Evolutionary conservation across 2,797 vertebrate genomes (phyloP).

Genomic region (Bovichtus variegatus): DNA sequence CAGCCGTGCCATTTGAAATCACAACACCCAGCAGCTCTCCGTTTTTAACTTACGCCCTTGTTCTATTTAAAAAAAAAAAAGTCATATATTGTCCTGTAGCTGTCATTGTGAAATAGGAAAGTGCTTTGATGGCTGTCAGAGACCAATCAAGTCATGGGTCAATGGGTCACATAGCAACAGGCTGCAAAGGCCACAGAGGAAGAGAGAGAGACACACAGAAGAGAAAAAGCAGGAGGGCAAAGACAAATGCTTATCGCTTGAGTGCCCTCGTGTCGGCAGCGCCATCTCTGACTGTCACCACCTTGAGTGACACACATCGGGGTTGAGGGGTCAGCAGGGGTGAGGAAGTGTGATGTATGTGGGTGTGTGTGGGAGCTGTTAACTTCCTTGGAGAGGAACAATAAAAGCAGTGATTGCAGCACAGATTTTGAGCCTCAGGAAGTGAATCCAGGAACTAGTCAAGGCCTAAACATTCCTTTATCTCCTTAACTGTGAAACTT

Average conservation of each 20-base stretch:
- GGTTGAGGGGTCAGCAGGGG: constrained; percentile 62
- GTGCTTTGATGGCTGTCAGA: constrained; percentile 65
- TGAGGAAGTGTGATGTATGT: constrained; percentile 56
- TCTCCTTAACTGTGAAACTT: neutral
- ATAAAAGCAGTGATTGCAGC: constrained; percentile 48
- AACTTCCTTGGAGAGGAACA: constrained; percentile 33
- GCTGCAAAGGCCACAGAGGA: constrained; percentile 48
- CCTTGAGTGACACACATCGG: constrained; percentile 76
- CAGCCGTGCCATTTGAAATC: constrained; percentile 1
- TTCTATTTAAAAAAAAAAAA: neutral
- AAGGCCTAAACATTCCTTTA: neutral
- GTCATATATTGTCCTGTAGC: constrained; percentile 29
- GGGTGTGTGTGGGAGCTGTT: constrained; percentile 37
- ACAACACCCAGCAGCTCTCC: constrained; percentile 16
- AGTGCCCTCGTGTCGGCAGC: constrained; percentile 61
- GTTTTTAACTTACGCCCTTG: constrained; percentile 2
- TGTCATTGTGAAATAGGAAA: constrained; percentile 45
- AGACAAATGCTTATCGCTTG: constrained; percentile 71
- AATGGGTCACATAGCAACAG: constrained; percentile 67
- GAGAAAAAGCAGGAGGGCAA: constrained; percentile 46
- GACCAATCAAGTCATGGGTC: constrained; percentile 66
- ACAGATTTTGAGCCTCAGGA: constrained; percentile 36
- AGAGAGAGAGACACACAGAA: constrained; percentile 23
- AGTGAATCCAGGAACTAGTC: constrained; percentile 10
- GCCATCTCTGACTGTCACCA: constrained; percentile 71